phyloP scores from a whole-genome alignment of 1,140 invertebrate genomes.

The Drosophila cardini region DNA sequence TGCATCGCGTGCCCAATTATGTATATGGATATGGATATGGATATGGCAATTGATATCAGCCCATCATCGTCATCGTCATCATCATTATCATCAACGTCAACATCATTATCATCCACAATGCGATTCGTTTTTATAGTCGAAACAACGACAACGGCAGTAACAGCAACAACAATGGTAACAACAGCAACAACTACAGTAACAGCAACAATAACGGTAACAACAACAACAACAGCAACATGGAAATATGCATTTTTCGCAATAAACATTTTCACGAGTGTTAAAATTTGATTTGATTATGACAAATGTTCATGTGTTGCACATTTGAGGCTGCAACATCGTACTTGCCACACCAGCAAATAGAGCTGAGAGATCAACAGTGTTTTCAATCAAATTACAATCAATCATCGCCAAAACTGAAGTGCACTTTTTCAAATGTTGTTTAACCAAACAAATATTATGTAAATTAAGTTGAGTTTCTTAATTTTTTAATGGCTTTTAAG shows the following conservation, averaged over 20 bases:
- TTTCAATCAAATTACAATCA: constrained; percentile 7
- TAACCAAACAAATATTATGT: not conserved
- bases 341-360: constrained; percentile 5
- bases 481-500: not conserved
- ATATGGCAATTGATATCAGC: constrained; percentile 59
- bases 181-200: constrained; percentile 26
- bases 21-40: constrained; percentile 46
- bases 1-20: constrained; percentile 79
- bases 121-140: constrained; percentile 45
- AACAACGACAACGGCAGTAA: constrained; percentile 20
- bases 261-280: constrained; percentile 40
- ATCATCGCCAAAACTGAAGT: not conserved
- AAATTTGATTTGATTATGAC: constrained; percentile 58
- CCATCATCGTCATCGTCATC: constrained; percentile 30
- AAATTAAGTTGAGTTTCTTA: not conserved
- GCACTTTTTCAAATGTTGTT: not conserved
- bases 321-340: constrained; percentile 10
- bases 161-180: constrained; percentile 6
- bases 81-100: constrained; percentile 29
- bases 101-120: constrained; percentile 18
- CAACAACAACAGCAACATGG: constrained; percentile 24
- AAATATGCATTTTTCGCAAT: constrained; percentile 40
- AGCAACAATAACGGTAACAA: constrained; percentile 17
- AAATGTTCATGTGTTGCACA: constrained; percentile 51
- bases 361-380: not conserved